Conservation (phyloP, 37 sponge, comb jelly and placozoan genomes). For the Spongilla lacustris region DNA sequence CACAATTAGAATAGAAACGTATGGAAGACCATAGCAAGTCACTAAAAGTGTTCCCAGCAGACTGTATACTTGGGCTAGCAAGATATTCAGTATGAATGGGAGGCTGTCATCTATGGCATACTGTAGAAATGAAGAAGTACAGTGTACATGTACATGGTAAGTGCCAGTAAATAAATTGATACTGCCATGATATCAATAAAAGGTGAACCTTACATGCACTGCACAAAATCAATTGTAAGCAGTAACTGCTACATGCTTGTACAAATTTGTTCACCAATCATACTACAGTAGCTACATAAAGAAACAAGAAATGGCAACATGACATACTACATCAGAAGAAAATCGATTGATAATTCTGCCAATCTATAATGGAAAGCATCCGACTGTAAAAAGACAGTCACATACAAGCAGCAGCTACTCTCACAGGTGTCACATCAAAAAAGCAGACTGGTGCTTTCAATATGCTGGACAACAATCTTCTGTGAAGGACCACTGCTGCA, state of each 20-base stretch:
- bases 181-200: not conserved
- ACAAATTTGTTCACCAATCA: too few relatives aligned
- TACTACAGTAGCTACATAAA: too few relatives aligned
- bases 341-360: constrained; percentile 89
- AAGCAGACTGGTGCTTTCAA: constrained; percentile 83
- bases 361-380: constrained; percentile 55
- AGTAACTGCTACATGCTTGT: too few relatives aligned
- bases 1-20: constrained; percentile 77
- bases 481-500: constrained; percentile 85
- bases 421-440: constrained; percentile 94
- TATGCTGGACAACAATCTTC: constrained; percentile 67
- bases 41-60: constrained; percentile 86
- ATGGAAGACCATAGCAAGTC: constrained; percentile 95
- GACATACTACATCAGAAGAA: constrained; percentile 90
- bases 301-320: too few relatives aligned
- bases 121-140: constrained; percentile 18
- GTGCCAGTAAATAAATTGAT: not conserved
- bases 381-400: constrained; percentile 4
- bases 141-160: not conserved
- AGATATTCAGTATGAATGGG: constrained; percentile 95
- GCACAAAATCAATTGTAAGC: too few relatives aligned
- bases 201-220: not conserved
- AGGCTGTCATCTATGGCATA: constrained; percentile 94
- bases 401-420: constrained; percentile 25
- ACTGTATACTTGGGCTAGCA: constrained; percentile 88